Evolutionary conservation across 2,888 invertebrate species (phyloP).

Genomic region (Branchipolynoe longqiensis): DNA sequence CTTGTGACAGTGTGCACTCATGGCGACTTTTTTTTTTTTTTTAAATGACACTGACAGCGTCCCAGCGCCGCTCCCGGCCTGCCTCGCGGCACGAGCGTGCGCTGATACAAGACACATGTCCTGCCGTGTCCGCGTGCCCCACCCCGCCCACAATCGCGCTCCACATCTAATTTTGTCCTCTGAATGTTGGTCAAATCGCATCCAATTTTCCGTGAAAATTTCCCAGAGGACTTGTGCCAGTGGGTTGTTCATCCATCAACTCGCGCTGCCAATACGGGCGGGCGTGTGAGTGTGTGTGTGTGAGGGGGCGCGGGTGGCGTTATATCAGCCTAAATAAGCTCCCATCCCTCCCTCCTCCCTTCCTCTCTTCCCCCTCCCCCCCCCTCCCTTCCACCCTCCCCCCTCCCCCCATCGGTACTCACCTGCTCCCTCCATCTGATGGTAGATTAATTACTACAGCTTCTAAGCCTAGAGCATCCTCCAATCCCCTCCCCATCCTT

Average conservation of each 20-base stretch:
- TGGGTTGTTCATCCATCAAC: conserved; percentile 33
- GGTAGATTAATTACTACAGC: too few relatives aligned
- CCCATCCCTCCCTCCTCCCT: neutral
- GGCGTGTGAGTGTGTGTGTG: neutral
- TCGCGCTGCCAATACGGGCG: conserved; percentile 24
- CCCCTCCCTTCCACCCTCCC: neutral
- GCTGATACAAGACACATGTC: neutral
- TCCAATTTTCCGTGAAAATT: conserved; percentile 46
- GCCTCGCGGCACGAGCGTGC: too few relatives aligned
- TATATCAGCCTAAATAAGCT: conserved; percentile 27
- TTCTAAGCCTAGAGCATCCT: too few relatives aligned
- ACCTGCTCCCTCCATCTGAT: too few relatives aligned
- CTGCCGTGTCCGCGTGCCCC: neutral
- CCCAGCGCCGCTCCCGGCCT: too few relatives aligned
- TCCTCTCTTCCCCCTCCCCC: neutral
- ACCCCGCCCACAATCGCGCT: neutral
- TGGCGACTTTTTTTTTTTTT: too few relatives aligned
- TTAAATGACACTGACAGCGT: too few relatives aligned
- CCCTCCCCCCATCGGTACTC: too few relatives aligned
- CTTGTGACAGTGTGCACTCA: too few relatives aligned
- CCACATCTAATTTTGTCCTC: conserved; percentile 31
- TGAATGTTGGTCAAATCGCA: conserved; percentile 50
- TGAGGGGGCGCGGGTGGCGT: neutral
- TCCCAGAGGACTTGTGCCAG: conserved; percentile 42
- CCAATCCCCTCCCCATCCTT: too few relatives aligned